Conservation (phyloP, 2,888 invertebrate genomes). For the Cyrtodaria siliqua region DNA sequence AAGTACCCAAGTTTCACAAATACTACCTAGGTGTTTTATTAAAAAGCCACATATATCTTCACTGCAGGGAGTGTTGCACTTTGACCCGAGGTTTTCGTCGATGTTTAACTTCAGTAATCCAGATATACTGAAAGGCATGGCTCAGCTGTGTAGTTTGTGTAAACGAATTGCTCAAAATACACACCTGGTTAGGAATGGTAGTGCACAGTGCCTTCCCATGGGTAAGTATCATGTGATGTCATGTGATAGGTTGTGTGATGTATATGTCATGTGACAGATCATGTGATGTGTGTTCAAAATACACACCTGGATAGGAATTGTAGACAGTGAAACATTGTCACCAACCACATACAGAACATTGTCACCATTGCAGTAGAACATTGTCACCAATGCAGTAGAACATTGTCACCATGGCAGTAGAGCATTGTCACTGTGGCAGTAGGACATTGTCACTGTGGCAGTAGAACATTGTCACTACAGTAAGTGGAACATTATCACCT, state of each 20-base stretch:
- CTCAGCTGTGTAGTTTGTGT: conserved; percentile 78
- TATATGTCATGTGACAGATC: background rate
- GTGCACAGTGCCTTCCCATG: conserved; percentile 77
- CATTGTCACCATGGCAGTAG: background rate
- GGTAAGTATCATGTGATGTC: conserved; percentile 47
- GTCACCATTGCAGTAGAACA: no score
- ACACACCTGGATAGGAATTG: no score
- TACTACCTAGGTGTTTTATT: no score
- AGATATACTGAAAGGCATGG: conserved; percentile 48
- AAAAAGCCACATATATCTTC: no score
- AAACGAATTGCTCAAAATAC: conserved; percentile 74
- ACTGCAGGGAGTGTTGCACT: conserved; percentile 76
- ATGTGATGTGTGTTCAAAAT: background rate
- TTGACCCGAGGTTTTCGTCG: conserved; percentile 72
- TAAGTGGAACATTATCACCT: background rate
- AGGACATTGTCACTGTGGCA: no score
- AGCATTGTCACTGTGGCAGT: no score
- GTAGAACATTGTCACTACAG: background rate
- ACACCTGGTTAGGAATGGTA: conserved; percentile 77
- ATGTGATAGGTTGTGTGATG: no score
- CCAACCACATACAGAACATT: no score
- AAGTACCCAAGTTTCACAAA: no score
- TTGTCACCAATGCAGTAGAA: background rate
- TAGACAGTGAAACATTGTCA: no score
- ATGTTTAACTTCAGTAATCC: conserved; percentile 60